Conservation (phyloP, 2,888 invertebrate species). For the Pycnomerus fuliginosus region DNA sequence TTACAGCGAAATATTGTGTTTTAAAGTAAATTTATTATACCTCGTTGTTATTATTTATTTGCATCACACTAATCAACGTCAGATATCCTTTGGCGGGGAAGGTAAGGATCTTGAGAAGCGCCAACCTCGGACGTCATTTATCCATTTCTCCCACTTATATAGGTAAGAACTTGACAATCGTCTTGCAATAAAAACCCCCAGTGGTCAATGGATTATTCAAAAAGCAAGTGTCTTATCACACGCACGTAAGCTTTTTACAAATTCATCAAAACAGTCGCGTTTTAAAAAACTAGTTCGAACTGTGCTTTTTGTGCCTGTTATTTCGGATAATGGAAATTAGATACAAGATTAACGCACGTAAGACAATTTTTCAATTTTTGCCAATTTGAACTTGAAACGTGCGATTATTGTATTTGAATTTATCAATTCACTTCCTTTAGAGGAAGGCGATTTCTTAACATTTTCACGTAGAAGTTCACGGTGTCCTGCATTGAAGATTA, state of each 20-base stretch:
- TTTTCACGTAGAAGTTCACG: no score
- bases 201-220: slow-evolving; percentile 14
- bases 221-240: neutral
- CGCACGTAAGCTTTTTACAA: neutral
- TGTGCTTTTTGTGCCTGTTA: slow-evolving; percentile 4
- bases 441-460: no score
- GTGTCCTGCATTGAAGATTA: no score
- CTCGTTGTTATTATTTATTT: no score
- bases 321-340: slow-evolving; percentile 15
- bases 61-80: no score
- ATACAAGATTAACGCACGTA: slow-evolving; percentile 21
- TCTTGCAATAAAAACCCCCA: slow-evolving; percentile 18
- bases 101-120: slow-evolving; percentile 23
- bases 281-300: slow-evolving; percentile 9
- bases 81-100: no score
- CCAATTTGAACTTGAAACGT: neutral
- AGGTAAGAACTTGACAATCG: slow-evolving; percentile 16
- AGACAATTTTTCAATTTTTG: slow-evolving; percentile 1
- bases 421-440: no score
- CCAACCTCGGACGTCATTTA: slow-evolving; percentile 23
- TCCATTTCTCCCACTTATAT: slow-evolving; percentile 21
- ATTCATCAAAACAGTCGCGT: no score
- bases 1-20: no score
- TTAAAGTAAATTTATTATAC: no score
- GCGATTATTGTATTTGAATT: neutral